Evolutionary conservation across 30 jellyfish, hydroid and myxozoan species (phyloP), one percentile per base, ranked within the genome.

Genomic region (Turritopsis dohrnii): DNA sequence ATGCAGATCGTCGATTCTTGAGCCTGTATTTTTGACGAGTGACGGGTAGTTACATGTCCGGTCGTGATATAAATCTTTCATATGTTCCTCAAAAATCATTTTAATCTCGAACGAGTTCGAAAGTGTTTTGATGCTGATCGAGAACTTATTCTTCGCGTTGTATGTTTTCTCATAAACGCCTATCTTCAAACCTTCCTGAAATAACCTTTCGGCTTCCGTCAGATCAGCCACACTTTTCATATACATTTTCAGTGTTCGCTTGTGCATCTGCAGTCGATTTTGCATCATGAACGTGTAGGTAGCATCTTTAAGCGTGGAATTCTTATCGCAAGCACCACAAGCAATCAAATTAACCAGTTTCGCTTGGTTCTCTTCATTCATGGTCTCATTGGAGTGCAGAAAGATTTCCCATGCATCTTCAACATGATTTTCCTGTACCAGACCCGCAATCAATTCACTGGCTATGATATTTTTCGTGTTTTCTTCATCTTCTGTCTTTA

Each of bases 161-260:
- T 24, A 74, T 18, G 83, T 74, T 1, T 74, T 22, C 41, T 30
- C 65, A 29, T 74, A 74, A 26, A 30, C 53, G 16, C 65, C 65
- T 7, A 74, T 74, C 24, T 26, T 52, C 41, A 26, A 21, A 30
- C 83, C 83, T 74, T 74, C 65, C 16, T 1, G 65, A 29, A 74
- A 74, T n/a, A 74, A 23, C 18, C 23, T 30, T 16, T 7, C 17
- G 13, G 72, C 83, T 24, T 74, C 83, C 53, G 54, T 8, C 9
- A n/a, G 83, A 74, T 74, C 65, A 71, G 83, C 71, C 13, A 29
- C 9, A 74, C 17, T n/a, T n/a, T 74, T 74, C 65, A 74, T 17
- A 22, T 29, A 74, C 13, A 8, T 30, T 4, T 74, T 29, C 8
- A 29, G 27, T 74, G 54, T 26, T 30, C 83, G 16, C 21, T n/a